phyloP scores from a whole-genome alignment of 2,888 invertebrate species.

The Dryadula phaetusa region DNA sequence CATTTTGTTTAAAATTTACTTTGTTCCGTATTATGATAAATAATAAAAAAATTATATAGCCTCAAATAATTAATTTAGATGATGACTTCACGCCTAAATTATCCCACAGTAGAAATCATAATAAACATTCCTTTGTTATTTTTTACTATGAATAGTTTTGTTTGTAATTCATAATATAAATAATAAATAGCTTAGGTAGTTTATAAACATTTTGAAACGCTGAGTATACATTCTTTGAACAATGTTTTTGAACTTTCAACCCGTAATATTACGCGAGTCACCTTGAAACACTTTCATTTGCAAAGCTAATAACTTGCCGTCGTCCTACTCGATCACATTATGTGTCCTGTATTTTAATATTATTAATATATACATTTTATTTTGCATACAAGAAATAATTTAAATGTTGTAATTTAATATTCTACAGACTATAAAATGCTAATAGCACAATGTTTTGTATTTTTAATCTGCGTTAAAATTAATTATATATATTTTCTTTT shows the following conservation, averaged over 20 bases:
- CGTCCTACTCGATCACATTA: conserved; percentile 9
- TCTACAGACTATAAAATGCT: not conserved
- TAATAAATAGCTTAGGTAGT: not conserved
- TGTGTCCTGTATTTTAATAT: not conserved
- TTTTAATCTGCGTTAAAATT: not conserved
- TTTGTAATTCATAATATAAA: conserved; percentile 10
- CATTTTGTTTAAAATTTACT: not conserved
- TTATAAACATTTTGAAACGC: not conserved
- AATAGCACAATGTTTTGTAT: not conserved
- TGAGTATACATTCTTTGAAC: not conserved
- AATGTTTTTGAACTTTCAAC: conserved; percentile 57
- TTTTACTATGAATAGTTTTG: not conserved
- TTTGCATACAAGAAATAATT: conserved; percentile 5
- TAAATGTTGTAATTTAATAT: conserved; percentile 2
- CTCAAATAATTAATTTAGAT: not conserved
- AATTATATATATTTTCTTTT: not conserved
- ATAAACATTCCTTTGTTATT: conserved; percentile 11
- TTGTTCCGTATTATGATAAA: not conserved
- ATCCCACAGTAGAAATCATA: conserved; percentile 1
- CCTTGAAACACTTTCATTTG: conserved; percentile 75
- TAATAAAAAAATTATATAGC: not conserved
- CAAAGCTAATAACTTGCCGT: conserved; percentile 31
- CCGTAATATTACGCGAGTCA: conserved; percentile 54
- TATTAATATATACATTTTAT: not conserved
- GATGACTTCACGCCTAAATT: conserved; percentile 9